A percentile compares a stretch with the other conserved stretches of the same genome.
These are phyloP conservation scores for Sericinus montela DNA, from an alignment of 2,888 invertebrate species.

Conservation along the genomic window DNA sequence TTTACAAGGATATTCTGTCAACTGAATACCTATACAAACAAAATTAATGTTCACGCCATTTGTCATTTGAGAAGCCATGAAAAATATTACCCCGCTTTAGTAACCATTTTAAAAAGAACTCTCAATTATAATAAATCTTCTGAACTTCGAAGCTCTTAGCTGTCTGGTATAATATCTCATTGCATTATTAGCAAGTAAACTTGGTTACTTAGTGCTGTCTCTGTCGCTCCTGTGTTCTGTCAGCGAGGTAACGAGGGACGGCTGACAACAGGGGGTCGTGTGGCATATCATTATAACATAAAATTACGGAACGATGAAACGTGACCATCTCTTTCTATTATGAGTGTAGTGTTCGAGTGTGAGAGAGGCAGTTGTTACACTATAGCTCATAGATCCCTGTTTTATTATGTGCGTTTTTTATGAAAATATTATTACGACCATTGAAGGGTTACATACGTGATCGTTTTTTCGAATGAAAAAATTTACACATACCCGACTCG, in stretches of 20 bases:
- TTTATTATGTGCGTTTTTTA: slow-evolving; percentile 29
- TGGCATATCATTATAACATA: slow-evolving; percentile 60
- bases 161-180: slow-evolving; percentile 32
- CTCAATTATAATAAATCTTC: slow-evolving; percentile 26
- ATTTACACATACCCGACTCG: slow-evolving; percentile 17
- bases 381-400: background rate
- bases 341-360: slow-evolving; percentile 12
- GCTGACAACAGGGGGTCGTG: slow-evolving; percentile 46
- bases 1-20: slow-evolving; percentile 46
- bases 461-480: slow-evolving; percentile 28
- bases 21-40: slow-evolving; percentile 41
- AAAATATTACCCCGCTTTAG: slow-evolving; percentile 34
- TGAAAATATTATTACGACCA: slow-evolving; percentile 36
- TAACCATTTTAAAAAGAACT: slow-evolving; percentile 32
- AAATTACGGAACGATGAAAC: slow-evolving; percentile 30
- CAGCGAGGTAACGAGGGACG: slow-evolving; percentile 30
- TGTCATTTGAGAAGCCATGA: slow-evolving; percentile 45
- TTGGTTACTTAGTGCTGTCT: slow-evolving; percentile 26
- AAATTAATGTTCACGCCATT: slow-evolving; percentile 42
- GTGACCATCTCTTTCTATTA: slow-evolving; percentile 38
- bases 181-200: slow-evolving; percentile 24
- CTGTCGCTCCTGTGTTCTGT: slow-evolving; percentile 25
- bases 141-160: slow-evolving; percentile 30
- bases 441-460: slow-evolving; percentile 28
- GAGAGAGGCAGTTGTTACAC: slow-evolving; percentile 3